Conservation (phyloP, 1,140 invertebrate genomes). For the Drosophila sproati region DNA sequence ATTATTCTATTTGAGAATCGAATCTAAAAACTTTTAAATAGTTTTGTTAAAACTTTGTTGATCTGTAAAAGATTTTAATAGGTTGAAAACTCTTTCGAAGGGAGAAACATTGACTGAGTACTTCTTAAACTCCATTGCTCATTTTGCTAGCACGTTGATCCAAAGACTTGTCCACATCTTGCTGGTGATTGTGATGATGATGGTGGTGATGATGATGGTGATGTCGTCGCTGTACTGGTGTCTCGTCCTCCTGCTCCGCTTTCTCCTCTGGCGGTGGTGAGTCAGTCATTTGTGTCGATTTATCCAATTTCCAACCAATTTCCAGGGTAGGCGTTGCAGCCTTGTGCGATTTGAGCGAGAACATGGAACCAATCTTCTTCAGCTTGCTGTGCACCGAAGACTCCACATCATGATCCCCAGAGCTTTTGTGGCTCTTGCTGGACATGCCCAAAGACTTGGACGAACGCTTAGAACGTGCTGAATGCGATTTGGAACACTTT, state of each 20-base stretch:
- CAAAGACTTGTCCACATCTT: slow-evolving; percentile 17
- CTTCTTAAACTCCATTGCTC: slow-evolving; percentile 50
- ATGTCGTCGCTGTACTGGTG: slow-evolving; percentile 40
- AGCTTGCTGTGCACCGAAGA: slow-evolving; percentile 69
- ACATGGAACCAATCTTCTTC: slow-evolving; percentile 78
- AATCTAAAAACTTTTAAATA: too few relatives aligned
- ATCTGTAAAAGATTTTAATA: background rate
- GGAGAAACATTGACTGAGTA: background rate
- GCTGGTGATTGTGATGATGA: slow-evolving; percentile 33
- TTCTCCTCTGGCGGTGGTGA: slow-evolving; percentile 7
- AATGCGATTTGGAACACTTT: slow-evolving; percentile 45
- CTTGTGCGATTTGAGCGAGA: slow-evolving; percentile 70
- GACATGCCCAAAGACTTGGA: slow-evolving; percentile 66
- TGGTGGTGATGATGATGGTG: slow-evolving; percentile 65
- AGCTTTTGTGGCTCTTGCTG: slow-evolving; percentile 67
- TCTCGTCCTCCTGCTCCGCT: background rate
- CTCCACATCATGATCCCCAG: slow-evolving; percentile 49
- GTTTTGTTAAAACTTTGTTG: too few relatives aligned
- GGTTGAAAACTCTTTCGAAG: background rate
- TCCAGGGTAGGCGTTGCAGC: slow-evolving; percentile 43
- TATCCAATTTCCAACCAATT: slow-evolving; percentile 63
- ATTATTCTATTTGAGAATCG: too few relatives aligned
- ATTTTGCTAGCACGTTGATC: slow-evolving; percentile 52
- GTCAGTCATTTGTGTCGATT: slow-evolving; percentile 61
- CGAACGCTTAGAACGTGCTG: slow-evolving; percentile 65